phyloP scores from a whole-genome alignment of 2,113 vertebrate genomes.

The Orientallactaga bullata region DNA sequence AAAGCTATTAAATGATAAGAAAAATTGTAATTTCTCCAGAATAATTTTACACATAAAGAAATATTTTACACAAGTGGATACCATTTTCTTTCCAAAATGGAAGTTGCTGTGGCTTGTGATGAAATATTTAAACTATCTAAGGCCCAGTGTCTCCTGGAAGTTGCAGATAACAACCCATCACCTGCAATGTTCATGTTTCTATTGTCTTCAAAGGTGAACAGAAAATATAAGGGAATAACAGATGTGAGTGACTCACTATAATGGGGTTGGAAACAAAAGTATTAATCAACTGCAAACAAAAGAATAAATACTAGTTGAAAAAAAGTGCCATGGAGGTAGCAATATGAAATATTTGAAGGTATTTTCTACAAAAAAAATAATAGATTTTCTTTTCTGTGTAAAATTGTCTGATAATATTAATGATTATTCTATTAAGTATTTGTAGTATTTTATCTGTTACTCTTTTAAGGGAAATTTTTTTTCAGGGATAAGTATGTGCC shows the following conservation, averaged over 20 bases:
- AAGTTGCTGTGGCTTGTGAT: slow-evolving; percentile 53
- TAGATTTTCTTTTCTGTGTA: slow-evolving; percentile 50
- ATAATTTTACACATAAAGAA: slow-evolving; percentile 75
- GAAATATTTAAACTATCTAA: slow-evolving; percentile 66
- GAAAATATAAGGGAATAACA: slow-evolving; percentile 61
- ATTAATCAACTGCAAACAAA: slow-evolving; percentile 43
- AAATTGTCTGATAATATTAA: slow-evolving; percentile 50
- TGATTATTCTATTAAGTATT: slow-evolving; percentile 72
- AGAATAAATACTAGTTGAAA: slow-evolving; percentile 42
- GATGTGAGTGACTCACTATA: slow-evolving; percentile 71
- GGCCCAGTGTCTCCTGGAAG: slow-evolving; percentile 55
- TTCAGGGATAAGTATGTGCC: background rate
- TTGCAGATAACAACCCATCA: slow-evolving; percentile 54
- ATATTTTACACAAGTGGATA: slow-evolving; percentile 55
- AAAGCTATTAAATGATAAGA: slow-evolving; percentile 80
- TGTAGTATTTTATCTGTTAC: slow-evolving; percentile 64
- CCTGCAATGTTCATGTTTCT: slow-evolving; percentile 66
- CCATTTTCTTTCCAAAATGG: slow-evolving; percentile 52
- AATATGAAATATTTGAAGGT: slow-evolving; percentile 53
- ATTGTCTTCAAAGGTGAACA: slow-evolving; percentile 68
- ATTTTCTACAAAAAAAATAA: slow-evolving; percentile 42
- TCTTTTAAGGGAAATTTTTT: background rate
- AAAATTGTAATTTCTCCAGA: slow-evolving; percentile 77
- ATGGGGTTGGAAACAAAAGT: slow-evolving; percentile 60
- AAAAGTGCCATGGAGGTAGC: background rate